A percentile compares a stretch with the other conserved stretches of the same genome.
These are phyloP conservation scores for Myiothlypis chrysogaster DNA, from an alignment of 2,797 vertebrate genomes.

Conservation along the genomic window DNA sequence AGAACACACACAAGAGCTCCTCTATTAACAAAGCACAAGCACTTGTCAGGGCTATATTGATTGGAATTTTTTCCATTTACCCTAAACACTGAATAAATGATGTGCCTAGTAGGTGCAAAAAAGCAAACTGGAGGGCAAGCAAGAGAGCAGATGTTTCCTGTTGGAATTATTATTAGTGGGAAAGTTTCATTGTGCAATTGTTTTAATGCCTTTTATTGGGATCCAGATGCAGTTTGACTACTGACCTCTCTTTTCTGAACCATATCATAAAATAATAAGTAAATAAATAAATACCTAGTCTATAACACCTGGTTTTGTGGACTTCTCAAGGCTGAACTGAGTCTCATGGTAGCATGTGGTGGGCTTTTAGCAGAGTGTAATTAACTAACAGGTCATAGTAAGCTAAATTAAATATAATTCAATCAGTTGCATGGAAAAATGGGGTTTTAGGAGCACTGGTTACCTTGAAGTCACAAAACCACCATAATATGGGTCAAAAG, in stretches of 20 bases:
- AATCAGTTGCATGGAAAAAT: neutral
- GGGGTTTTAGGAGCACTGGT: neutral
- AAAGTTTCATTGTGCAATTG: neutral
- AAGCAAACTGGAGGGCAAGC: neutral
- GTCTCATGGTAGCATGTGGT: neutral
- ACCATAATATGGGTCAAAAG: neutral
- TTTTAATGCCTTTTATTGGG: neutral
- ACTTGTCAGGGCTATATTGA: neutral
- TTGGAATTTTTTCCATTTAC: neutral
- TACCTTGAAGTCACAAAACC: neutral
- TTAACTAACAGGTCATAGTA: neutral
- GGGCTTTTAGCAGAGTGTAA: neutral
- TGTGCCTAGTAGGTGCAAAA: neutral
- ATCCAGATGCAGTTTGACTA: neutral
- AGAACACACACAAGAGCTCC: neutral
- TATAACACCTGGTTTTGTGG: neutral
- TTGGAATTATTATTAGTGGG: neutral
- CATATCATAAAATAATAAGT: neutral
- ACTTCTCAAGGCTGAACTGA: neutral
- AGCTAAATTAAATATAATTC: neutral
- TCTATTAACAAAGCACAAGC: neutral
- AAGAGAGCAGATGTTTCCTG: neutral
- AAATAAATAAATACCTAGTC: neutral
- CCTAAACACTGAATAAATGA: neutral
- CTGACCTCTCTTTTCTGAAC: neutral